A percentile compares a stretch with the other conserved stretches of the same genome.
These are phyloP conservation scores for Pachyuromys duprasi DNA, from an alignment of 2,797 vertebrate genomes.

Conservation along the genomic window DNA sequence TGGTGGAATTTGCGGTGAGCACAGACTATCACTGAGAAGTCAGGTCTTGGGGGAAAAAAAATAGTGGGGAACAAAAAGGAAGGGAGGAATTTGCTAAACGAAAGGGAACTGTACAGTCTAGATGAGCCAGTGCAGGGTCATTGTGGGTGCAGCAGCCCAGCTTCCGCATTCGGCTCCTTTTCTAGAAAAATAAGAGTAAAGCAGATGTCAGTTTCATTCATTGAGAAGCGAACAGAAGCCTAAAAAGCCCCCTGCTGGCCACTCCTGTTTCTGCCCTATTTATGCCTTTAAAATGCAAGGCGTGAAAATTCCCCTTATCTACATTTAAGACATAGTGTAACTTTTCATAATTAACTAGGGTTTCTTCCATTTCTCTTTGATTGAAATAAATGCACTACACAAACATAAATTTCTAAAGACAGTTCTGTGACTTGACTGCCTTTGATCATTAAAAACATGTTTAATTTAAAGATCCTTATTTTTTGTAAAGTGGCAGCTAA, in stretches of 20 bases:
- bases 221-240: not conserved
- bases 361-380: not conserved
- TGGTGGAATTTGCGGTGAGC: not conserved
- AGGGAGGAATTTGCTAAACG: not conserved
- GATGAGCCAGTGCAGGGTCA: not conserved
- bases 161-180: not conserved
- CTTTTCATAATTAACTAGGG: not conserved
- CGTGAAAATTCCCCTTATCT: not conserved
- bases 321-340: conserved; percentile 43
- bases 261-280: conserved; percentile 34
- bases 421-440: not conserved
- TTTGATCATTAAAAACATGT: conserved; percentile 10
- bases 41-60: not conserved
- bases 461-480: not conserved
- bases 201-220: not conserved
- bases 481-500: conserved; percentile 40
- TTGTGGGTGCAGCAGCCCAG: not conserved
- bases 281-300: not conserved
- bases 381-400: not conserved
- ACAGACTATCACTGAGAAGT: not conserved
- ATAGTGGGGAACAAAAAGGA: not conserved
- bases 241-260: conserved; percentile 64
- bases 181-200: conserved; percentile 28
- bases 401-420: conserved; percentile 19
- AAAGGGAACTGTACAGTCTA: not conserved